Evolutionary conservation across 2,797 vertebrate species (phyloP).

Genomic region (Spheniscus humboldti): DNA sequence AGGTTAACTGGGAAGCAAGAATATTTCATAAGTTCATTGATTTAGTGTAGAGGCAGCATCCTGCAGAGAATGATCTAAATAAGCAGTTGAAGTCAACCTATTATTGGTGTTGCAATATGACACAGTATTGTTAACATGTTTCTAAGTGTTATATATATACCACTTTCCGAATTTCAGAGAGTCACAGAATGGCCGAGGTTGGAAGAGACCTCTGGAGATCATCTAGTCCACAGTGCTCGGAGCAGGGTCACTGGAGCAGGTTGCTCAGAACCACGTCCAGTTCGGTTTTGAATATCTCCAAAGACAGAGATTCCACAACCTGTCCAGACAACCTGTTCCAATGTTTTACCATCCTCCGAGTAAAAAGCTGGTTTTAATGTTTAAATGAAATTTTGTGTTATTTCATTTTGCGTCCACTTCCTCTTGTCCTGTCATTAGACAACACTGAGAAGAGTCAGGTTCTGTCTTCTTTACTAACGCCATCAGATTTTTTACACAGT

Average conservation of each 20-base stretch:
- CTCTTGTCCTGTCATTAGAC: not conserved
- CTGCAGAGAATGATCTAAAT: not conserved
- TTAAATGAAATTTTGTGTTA: not conserved
- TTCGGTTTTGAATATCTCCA: not conserved
- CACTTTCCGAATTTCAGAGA: not conserved
- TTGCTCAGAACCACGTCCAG: not conserved
- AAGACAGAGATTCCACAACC: not conserved
- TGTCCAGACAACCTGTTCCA: not conserved
- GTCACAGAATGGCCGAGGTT: not conserved
- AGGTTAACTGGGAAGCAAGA: not conserved
- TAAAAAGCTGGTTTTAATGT: not conserved
- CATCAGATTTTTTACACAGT: not conserved
- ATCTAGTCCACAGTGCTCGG: not conserved
- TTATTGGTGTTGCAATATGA: not conserved
- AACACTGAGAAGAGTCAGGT: not conserved
- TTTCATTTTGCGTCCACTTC: not conserved
- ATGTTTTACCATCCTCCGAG: not conserved
- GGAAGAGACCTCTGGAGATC: not conserved
- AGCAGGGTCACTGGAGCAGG: not conserved
- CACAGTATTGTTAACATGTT: not conserved
- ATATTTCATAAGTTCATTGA: not conserved
- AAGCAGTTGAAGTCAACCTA: not conserved
- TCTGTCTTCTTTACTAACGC: not conserved
- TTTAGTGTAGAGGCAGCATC: not conserved
- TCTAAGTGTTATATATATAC: not conserved